A percentile compares a stretch with the other conserved stretches of the same genome.
These are phyloP conservation scores for Apotomis betuletana DNA, from an alignment of 2,888 invertebrate species.

Conservation along the genomic window DNA sequence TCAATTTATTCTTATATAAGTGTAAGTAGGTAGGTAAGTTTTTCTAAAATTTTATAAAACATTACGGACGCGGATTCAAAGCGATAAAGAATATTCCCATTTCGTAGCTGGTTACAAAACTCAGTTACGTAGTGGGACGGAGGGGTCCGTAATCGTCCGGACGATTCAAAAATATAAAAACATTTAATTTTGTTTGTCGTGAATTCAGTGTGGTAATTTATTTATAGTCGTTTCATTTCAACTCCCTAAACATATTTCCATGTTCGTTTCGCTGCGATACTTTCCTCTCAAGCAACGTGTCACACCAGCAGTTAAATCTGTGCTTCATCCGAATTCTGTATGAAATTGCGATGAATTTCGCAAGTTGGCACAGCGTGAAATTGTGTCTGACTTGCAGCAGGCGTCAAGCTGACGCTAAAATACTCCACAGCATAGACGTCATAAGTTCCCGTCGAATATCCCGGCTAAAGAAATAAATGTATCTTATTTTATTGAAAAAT, in stretches of 20 bases:
- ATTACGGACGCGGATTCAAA: no score
- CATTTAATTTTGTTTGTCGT: neutral
- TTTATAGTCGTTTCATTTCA: no score
- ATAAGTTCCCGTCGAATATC: constrained; percentile 66
- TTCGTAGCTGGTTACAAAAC: no score
- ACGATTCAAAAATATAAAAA: no score
- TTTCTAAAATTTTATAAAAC: no score
- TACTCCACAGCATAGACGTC: constrained; percentile 73
- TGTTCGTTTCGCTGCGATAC: neutral
- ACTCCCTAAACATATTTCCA: no score
- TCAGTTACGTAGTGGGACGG: no score
- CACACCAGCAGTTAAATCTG: constrained; percentile 34
- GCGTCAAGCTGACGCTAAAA: constrained; percentile 74
- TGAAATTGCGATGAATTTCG: constrained; percentile 77
- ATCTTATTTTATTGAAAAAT: neutral
- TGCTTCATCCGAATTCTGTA: constrained; percentile 63
- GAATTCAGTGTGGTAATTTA: no score
- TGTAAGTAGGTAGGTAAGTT: no score
- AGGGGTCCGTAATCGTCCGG: no score
- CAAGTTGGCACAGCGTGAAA: constrained; percentile 81
- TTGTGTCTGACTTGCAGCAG: constrained; percentile 75
- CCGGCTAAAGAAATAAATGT: neutral
- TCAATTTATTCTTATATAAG: no score
- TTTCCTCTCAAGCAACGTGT: constrained; percentile 8
- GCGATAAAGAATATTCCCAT: no score